Base-by-base conservation (phyloP, 2,113 vertebrate species). In the Smithornis capensis region DNA sequence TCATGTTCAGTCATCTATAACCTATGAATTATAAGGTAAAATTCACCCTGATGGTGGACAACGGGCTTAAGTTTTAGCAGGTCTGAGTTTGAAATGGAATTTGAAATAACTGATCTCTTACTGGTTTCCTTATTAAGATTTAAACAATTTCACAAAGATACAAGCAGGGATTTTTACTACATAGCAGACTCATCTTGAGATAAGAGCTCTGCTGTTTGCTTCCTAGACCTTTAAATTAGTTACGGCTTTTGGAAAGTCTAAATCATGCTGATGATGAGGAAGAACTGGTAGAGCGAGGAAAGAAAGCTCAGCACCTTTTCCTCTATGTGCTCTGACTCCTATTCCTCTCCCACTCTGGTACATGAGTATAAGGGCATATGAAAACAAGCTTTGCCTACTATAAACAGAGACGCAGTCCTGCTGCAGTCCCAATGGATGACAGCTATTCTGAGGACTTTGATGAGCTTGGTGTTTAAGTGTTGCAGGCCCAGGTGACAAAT, bases 281-380 rank as follows among this genome's bases (percentile, higher is more conserved):
- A 57, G 53, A 77, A 70, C n/a, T 16, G 27, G 23, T 2, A n/a
- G 50, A 70, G 24, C 4, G 21, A 80, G 38, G 38, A 67, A 68
- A 77, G 17, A 74, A 81, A 33, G 45, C 14, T 81, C 38, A 71
- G 68, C 11, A 59, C 35, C 28, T 86, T 79, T 23, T 57, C 14
- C 29, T 76, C 27, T 15, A 8, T 4, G 22, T 83, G 14, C 38
- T 74, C 47, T 33, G 7, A 23, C 24, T 60, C 18, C 42, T 35
- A 12, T 2, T 49, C 37, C 40, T 37, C 57, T 84, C 47, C 53
- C 19, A 17, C 15, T 8, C 37, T 29, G 29, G 10, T 11, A 17
- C 67, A 31, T 9, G 29, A 1, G 2, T 3, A 2, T 17, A 52
- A 52, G 33, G 25, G 40, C 28, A 52, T 1, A 9, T 1, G 4